Base-by-base conservation (phyloP, 1,140 invertebrate genomes). In the Ceratina australensis region DNA sequence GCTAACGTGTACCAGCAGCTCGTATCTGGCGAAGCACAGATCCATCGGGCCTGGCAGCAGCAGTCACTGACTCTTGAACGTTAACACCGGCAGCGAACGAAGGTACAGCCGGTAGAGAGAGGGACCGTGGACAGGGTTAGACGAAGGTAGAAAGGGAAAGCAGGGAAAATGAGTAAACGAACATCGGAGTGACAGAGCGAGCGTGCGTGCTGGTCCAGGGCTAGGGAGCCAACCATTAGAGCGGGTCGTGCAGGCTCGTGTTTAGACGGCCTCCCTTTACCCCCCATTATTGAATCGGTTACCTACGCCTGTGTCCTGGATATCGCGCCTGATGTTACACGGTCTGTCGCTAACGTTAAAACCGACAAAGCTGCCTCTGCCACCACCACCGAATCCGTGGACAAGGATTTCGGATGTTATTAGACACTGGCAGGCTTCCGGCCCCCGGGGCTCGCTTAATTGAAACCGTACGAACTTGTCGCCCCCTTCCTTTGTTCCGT, bases 261-360 rank as follows among this genome's bases (percentile, higher is more conserved):
- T 84, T 85, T 85, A 81, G 82, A 85, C 79, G 28, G 76, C 79
- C n/a, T n/a, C n/a, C n/a, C n/a, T n/a, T n/a, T n/a, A n/a, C n/a
- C n/a, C 72, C 82, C 82, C 74, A 82, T 85, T 85, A 85, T 85
- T 79, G 83, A 85, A 85, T 85, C 67, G 72, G 80, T 85, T 85
- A 85, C 83, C 82, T 81, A 79, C 79, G 52, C 79, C 54, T 79
- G 82, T 84, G 71, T 79, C 83, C 79, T 63, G 69, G 76, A 84
- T 85, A 81, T 82, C 83, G 75, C 72, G 67, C 72, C 73, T 59
- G 80, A 77, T 82, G 79, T 79, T 85, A 82, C 83, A 84, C 83
- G 79, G 74, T 81, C 71, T 64, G 72, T 78, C 73, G 78, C 73
- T 68, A 33, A 72, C 57, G 78, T 75, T 84, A 83, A 83, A 82